Conservation (phyloP, 1,140 invertebrate genomes). For the Olivierus martensii region DNA sequence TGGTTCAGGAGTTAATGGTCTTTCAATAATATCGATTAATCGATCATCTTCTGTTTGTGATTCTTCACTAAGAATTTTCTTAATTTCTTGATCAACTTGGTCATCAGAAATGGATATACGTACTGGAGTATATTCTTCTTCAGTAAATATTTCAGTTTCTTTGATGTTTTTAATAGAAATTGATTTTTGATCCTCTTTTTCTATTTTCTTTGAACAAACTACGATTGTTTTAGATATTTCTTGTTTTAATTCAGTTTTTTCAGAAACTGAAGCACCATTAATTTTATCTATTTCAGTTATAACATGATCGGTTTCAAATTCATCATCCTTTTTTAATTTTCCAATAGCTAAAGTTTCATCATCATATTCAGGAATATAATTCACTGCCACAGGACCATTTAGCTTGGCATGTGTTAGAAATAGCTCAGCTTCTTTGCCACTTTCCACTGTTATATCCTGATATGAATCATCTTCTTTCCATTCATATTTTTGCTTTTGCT, state of each 20-base stretch:
- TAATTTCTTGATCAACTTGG: conserved; percentile 31
- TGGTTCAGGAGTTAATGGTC: conserved; percentile 38
- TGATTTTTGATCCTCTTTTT: not conserved
- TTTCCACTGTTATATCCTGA: too few relatives aligned
- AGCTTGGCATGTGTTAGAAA: not conserved
- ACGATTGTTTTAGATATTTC: not conserved
- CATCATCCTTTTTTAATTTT: not conserved
- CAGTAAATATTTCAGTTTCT: too few relatives aligned
- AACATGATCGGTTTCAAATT: not conserved
- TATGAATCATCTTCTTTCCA: too few relatives aligned
- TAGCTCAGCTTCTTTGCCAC: too few relatives aligned
- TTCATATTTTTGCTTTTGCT: too few relatives aligned
- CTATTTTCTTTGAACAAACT: not conserved
- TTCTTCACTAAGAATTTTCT: conserved; percentile 25
- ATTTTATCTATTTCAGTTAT: not conserved
- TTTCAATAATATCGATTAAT: conserved; percentile 28
- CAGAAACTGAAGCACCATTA: not conserved
- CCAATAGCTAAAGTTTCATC: conserved; percentile 4
- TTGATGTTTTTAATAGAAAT: not conserved
- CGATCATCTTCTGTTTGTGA: conserved; percentile 26
- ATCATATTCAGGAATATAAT: conserved; percentile 35
- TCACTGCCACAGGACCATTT: conserved; percentile 42
- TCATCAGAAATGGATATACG: conserved; percentile 27
- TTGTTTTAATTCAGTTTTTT: not conserved
- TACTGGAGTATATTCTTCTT: too few relatives aligned